These are phyloP conservation scores for Caenorhabditis zanzibari DNA, from an alignment of 2,888 invertebrate species.

Conservation along the genomic window DNA sequence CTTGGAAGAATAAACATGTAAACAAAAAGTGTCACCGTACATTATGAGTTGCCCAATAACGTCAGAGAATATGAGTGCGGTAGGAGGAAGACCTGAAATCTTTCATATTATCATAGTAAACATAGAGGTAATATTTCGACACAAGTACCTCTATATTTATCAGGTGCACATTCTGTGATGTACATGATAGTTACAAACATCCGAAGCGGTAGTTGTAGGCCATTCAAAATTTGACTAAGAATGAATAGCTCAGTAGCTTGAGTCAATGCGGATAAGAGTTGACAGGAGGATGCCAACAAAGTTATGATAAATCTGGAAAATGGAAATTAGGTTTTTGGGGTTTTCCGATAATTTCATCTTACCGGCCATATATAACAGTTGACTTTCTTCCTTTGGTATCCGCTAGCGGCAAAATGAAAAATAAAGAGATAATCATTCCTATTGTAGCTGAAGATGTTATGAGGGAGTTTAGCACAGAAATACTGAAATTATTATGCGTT, in stretches of 20 bases:
- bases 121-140: slow-evolving; percentile 2
- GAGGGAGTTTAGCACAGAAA: slow-evolving; percentile 54
- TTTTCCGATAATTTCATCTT: neutral
- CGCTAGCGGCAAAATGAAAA: slow-evolving; percentile 59
- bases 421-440: slow-evolving; percentile 50
- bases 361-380: slow-evolving; percentile 57
- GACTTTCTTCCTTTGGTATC: slow-evolving; percentile 67
- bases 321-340: too few species aligned
- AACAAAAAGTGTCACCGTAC: slow-evolving; percentile 49
- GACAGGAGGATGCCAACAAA: slow-evolving; percentile 23
- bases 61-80: slow-evolving; percentile 51
- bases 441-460: slow-evolving; percentile 43
- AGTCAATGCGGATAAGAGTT: slow-evolving; percentile 48
- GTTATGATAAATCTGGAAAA: slow-evolving; percentile 47
- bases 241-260: slow-evolving; percentile 65
- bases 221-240: slow-evolving; percentile 52
- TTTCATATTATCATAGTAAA: neutral
- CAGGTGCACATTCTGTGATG: slow-evolving; percentile 68
- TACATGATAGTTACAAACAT: slow-evolving; percentile 59
- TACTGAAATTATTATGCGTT: slow-evolving; percentile 38
- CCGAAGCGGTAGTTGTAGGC: slow-evolving; percentile 35
- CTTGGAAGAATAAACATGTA: slow-evolving; percentile 40
- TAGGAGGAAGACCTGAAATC: slow-evolving; percentile 53
- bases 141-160: slow-evolving; percentile 56
- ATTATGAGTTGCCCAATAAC: slow-evolving; percentile 56